Percentiles rank a stretch among this genome's conserved stretches.
Conservation (phyloP, 2,888 invertebrate species). For the Listrodromus nycthemerus region DNA sequence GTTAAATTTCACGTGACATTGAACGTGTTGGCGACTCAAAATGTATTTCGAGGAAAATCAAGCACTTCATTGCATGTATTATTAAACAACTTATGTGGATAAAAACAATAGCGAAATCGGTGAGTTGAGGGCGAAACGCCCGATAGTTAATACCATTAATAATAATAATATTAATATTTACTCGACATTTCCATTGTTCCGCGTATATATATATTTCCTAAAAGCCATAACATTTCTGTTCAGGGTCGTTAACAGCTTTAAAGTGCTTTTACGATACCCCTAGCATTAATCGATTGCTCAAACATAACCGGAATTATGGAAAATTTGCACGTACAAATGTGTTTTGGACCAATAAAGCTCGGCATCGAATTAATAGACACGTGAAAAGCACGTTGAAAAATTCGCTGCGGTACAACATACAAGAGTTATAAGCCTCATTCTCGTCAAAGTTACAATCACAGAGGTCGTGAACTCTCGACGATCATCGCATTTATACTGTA, state of each 20-base stretch:
- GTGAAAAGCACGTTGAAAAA: constrained; percentile 1
- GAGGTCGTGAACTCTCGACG: constrained; percentile 11
- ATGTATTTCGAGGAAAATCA: too few species aligned
- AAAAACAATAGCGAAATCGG: too few species aligned
- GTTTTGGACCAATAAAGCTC: not conserved
- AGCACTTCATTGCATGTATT: too few species aligned
- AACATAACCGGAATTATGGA: not conserved
- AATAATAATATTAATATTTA: not conserved
- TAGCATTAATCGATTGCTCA: not conserved
- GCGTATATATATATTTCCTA: not conserved
- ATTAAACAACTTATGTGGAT: too few species aligned
- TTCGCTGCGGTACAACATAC: not conserved
- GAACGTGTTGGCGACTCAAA: too few species aligned
- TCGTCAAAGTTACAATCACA: not conserved
- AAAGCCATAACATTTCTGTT: not conserved
- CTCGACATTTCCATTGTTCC: not conserved
- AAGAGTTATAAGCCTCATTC: constrained; percentile 8
- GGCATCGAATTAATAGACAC: not conserved
- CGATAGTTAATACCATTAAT: too few species aligned
- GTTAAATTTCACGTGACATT: too few species aligned
- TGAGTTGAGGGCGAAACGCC: too few species aligned
- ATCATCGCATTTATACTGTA: constrained; percentile 21
- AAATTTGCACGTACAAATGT: not conserved
- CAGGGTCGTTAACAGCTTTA: constrained; percentile 3
- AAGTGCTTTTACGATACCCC: not conserved